A percentile compares a stretch with the other conserved stretches of the same genome.
Evolutionary conservation across 2,113 vertebrate species (phyloP).

Genomic region (Albula glossodonta): DNA sequence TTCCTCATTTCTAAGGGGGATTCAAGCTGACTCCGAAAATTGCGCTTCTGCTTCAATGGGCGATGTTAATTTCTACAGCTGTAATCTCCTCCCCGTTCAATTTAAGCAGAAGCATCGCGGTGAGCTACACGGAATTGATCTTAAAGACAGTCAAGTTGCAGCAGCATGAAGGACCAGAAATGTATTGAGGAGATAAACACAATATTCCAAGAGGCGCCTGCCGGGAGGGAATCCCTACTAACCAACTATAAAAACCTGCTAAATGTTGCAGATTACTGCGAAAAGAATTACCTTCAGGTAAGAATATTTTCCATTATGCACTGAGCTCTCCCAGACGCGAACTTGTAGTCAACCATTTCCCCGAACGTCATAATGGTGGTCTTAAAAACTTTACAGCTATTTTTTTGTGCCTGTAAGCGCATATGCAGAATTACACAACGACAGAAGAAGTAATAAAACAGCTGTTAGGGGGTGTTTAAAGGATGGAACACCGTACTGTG

Average conservation of each 20-base stretch:
- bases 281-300: constrained; percentile 80
- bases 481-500: no score
- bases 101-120: not conserved
- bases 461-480: no score
- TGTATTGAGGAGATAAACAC: constrained; percentile 50
- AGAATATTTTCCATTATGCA: not conserved
- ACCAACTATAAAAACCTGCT: constrained; percentile 80
- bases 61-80: no score
- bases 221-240: constrained; percentile 67
- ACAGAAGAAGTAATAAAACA: no score
- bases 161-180: constrained; percentile 57
- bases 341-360: no score
- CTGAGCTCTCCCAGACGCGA: no score
- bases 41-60: not conserved
- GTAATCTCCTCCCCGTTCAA: not conserved
- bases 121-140: not conserved
- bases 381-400: no score
- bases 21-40: not conserved
- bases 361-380: no score
- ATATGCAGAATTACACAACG: no score
- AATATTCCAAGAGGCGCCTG: constrained; percentile 70
- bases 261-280: constrained; percentile 83
- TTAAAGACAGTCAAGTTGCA: no score
- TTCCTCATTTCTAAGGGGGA: no score
- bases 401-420: no score